Evolutionary conservation across 2,888 invertebrate species (phyloP).

Genomic region (Aphodius sticticus): DNA sequence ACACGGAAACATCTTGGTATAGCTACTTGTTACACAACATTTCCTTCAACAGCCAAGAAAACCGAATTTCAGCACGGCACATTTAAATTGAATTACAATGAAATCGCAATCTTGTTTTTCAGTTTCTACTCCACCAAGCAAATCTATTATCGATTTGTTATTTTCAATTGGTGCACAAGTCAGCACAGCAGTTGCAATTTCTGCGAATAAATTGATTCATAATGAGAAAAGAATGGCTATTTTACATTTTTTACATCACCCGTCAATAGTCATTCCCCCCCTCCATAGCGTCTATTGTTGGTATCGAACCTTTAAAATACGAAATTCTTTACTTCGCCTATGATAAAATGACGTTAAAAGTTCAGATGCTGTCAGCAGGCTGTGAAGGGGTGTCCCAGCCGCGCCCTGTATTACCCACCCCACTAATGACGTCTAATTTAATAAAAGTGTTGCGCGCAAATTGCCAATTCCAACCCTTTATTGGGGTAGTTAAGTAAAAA

Average conservation of each 20-base stretch:
- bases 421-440: background rate
- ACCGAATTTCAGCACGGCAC: too few relatives aligned
- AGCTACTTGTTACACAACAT: too few relatives aligned
- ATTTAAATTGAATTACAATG: too few relatives aligned
- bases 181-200: background rate
- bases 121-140: background rate
- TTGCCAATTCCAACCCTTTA: slow-evolving; percentile 4
- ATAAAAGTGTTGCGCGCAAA: background rate
- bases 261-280: too few relatives aligned
- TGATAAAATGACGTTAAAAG: background rate
- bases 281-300: too few relatives aligned
- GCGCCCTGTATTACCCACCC: background rate
- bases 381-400: background rate
- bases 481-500: background rate
- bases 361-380: background rate
- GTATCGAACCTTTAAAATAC: background rate
- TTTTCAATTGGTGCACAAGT: background rate
- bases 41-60: too few relatives aligned
- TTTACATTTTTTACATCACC: too few relatives aligned
- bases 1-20: too few relatives aligned
- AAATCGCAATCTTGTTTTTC: too few relatives aligned
- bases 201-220: background rate
- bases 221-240: background rate
- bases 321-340: background rate
- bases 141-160: background rate